These are phyloP conservation scores for Leptodactylus fallax DNA, from an alignment of 2,797 vertebrate species.

Conservation along the genomic window DNA sequence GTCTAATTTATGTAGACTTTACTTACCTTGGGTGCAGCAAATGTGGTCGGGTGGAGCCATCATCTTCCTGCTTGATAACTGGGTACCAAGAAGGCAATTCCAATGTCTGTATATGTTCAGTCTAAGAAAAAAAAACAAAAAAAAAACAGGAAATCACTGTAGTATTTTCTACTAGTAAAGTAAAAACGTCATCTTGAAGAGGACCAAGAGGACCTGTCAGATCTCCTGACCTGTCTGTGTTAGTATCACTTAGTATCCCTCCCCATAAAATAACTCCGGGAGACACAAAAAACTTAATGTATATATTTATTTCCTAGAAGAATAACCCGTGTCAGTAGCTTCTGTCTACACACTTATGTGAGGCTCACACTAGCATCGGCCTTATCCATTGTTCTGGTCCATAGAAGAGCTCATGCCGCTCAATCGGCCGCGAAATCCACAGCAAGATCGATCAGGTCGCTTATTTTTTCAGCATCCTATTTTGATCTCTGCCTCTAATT, in stretches of 20 bases:
- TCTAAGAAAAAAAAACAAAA: constrained; percentile 67
- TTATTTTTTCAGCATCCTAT: too few relatives aligned
- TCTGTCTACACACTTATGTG: too few relatives aligned
- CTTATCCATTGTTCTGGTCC: too few relatives aligned
- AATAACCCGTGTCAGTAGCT: too few relatives aligned
- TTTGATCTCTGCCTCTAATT: too few relatives aligned
- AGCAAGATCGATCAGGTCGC: too few relatives aligned
- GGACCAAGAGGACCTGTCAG: background rate
- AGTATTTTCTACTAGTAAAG: background rate
- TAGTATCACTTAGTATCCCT: background rate
- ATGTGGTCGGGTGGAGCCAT: constrained; percentile 77
- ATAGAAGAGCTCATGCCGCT: too few relatives aligned
- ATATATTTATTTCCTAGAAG: too few relatives aligned
- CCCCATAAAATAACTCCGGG: background rate
- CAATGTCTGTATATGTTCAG: constrained; percentile 78
- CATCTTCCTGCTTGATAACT: constrained; percentile 95
- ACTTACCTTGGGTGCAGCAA: constrained; percentile 91
- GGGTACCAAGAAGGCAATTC: constrained; percentile 87
- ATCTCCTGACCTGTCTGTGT: too few relatives aligned
- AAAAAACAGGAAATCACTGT: background rate
- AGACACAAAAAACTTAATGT: too few relatives aligned
- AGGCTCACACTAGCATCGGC: too few relatives aligned
- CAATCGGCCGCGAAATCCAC: too few relatives aligned
- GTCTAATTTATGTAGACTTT: background rate
- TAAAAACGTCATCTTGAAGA: background rate